These are phyloP conservation scores for Hycleus cichorii DNA, from an alignment of 1,140 invertebrate species.

Conservation along the genomic window DNA sequence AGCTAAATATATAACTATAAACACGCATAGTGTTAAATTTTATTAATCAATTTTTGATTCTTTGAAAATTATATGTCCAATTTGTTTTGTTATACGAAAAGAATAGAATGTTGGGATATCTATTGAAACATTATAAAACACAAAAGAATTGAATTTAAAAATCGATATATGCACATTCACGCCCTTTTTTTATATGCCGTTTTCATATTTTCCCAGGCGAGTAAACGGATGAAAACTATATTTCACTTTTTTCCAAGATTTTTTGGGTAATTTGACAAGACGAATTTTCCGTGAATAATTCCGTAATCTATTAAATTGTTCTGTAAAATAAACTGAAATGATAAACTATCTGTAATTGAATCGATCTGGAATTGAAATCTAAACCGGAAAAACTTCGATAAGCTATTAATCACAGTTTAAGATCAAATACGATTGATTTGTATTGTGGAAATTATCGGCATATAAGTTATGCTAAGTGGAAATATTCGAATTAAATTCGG, in stretches of 20 bases:
- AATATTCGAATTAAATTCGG: constrained; percentile 5
- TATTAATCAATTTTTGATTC: too few relatives aligned
- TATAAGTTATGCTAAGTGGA: neutral
- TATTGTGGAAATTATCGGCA: neutral
- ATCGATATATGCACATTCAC: constrained; percentile 10
- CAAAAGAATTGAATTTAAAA: constrained; percentile 5
- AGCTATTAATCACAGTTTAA: too few relatives aligned
- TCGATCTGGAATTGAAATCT: too few relatives aligned
- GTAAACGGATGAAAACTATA: constrained; percentile 15
- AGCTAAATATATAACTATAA: too few relatives aligned
- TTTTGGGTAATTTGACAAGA: constrained; percentile 6
- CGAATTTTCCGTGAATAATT: too few relatives aligned
- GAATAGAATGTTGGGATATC: neutral
- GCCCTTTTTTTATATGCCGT: neutral
- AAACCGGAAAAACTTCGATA: too few relatives aligned
- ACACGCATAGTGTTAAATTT: too few relatives aligned
- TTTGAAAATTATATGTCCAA: too few relatives aligned
- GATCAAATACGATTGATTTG: neutral
- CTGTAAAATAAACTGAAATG: too few relatives aligned
- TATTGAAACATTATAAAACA: constrained; percentile 4
- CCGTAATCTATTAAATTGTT: too few relatives aligned
- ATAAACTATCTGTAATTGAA: too few relatives aligned
- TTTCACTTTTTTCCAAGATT: constrained; percentile 11
- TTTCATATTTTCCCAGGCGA: constrained; percentile 12
- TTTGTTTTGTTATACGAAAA: too few relatives aligned